Conservation (phyloP, 2,113 vertebrate genomes). For the Sorex araneus region DNA sequence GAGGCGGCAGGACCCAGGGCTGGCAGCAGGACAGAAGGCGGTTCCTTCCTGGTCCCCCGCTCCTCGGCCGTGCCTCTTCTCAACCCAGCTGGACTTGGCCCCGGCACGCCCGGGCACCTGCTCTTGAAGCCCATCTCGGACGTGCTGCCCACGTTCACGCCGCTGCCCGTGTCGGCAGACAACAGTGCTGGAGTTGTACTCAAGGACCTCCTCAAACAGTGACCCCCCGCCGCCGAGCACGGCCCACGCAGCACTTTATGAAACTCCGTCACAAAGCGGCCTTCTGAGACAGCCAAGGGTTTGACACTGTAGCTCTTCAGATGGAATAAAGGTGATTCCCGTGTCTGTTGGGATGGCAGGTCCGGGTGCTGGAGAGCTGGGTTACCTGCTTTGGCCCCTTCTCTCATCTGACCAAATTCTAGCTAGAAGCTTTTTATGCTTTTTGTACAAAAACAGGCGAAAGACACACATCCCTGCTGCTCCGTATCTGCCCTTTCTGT, state of each 20-base stretch:
- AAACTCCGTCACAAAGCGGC: constrained; percentile 88
- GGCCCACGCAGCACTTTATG: constrained; percentile 88
- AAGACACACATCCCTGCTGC: background rate
- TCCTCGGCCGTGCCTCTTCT: constrained; percentile 96
- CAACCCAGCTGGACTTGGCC: constrained; percentile 84
- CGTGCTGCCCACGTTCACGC: constrained; percentile 95
- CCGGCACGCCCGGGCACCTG: constrained; percentile 91
- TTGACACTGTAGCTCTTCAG: constrained; percentile 82
- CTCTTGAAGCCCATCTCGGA: constrained; percentile 98
- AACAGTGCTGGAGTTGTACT: constrained; percentile 94
- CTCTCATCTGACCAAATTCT: constrained; percentile 64
- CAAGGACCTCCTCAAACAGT: constrained; percentile 97
- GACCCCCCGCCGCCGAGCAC: constrained; percentile 64
- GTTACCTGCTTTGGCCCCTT: constrained; percentile 46
- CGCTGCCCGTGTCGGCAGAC: constrained; percentile 95
- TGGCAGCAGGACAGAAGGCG: constrained; percentile 91
- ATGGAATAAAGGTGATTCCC: constrained; percentile 71
- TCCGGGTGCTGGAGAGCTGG: constrained; percentile 52
- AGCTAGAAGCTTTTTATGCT: constrained; percentile 67
- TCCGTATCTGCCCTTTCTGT: too few relatives aligned
- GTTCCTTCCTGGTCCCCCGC: constrained; percentile 96
- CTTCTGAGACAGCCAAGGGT: constrained; percentile 86
- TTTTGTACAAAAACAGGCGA: constrained; percentile 56
- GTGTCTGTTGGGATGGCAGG: constrained; percentile 76
- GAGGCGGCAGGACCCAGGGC: constrained; percentile 82